Base-by-base conservation (phyloP, 1,140 invertebrate genomes). In the Glossosoma conforme region DNA sequence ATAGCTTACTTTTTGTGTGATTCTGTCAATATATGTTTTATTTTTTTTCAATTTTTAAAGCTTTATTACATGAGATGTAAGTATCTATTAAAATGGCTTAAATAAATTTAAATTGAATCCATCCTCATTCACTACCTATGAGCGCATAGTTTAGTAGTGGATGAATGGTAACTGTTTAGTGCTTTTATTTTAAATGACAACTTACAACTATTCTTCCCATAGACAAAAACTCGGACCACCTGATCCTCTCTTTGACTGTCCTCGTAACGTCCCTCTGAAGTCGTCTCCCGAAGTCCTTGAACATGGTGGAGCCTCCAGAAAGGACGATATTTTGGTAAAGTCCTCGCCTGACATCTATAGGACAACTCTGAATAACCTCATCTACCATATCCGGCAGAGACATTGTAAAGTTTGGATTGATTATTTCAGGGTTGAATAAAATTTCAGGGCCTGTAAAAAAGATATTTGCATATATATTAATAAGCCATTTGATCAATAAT, bases 261-360 rank as follows among this genome's bases (percentile, higher is more conserved):
- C 25, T 28, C 25, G 6, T 6, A 28, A 28, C 25, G 25, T 28
- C 25, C 25, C 25, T 28, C 6, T 28, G 25, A 6, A 28, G 25
- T 28, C 25, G 80, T 61, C 93, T 66, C 1, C 93, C 94, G 77
- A 99, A 99, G 73, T 98, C 96, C 71, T 92, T 87, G 66, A 99
- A 99, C 97, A 99, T 99, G 0, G 97, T 99, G n/a, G 96, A 99
- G 0, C 97, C 97, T 45, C n/a, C 25, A n/a, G 25, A 28, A 8
- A 28, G 25, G 25, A 28, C 25, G n/a, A 28, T 28, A n/a, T 28
- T 28, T 28, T n/a, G 25, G 25, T 28, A 28, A 6, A 28, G 25
- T n/a, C 25, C 25, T n/a, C 25, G 6, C 25, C 25, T 28, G 6
- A 28, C 25, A n/a, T 28, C 25, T 6, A 28, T 28, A 8, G 25